Conservation (phyloP, 2,113 vertebrate genomes). For the Falcunculus frontatus region DNA sequence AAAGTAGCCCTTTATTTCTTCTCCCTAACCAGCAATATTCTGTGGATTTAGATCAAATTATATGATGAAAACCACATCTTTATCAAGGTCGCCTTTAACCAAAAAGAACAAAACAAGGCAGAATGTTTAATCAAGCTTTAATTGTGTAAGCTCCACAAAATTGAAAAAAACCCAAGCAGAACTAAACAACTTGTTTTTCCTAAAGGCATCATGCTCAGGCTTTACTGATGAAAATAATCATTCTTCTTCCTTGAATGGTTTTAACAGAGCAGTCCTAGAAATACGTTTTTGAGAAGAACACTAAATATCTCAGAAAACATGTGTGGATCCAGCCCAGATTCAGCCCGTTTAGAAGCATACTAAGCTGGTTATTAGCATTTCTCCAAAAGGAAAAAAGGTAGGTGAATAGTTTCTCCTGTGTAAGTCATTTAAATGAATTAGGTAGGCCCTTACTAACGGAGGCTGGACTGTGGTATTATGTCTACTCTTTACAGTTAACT, state of each 20-base stretch:
- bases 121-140: background rate
- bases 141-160: background rate
- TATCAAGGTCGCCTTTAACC: fast-evolving
- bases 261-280: background rate
- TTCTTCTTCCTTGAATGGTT: background rate
- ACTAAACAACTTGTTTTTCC: background rate
- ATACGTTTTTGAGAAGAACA: background rate
- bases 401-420: background rate
- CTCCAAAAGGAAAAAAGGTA: background rate
- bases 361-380: background rate
- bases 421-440: background rate
- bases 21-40: background rate
- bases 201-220: background rate
- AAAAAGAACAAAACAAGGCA: background rate
- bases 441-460: background rate
- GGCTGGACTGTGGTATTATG: background rate
- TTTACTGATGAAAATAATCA: background rate
- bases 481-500: background rate
- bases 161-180: fast-evolving
- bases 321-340: background rate
- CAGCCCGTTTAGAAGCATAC: background rate
- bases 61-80: background rate
- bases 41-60: background rate
- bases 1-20: background rate
- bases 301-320: background rate